Evolutionary conservation across 1,140 invertebrate species (phyloP).

Genomic region (Rhagoletis zephyria): DNA sequence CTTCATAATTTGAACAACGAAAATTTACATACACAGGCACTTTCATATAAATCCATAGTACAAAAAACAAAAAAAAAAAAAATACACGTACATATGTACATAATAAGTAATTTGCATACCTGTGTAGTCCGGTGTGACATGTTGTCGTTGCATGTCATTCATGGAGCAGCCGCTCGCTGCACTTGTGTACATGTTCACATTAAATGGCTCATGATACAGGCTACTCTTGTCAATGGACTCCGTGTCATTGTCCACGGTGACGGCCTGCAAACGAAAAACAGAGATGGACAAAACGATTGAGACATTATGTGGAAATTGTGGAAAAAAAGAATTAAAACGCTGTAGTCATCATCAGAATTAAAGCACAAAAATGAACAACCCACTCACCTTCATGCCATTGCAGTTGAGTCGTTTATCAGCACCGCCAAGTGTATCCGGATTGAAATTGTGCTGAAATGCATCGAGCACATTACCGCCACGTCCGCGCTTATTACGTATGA

Average conservation of each 20-base stretch:
- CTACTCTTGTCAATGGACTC: constrained; percentile 74
- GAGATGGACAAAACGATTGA: not conserved
- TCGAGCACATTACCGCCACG: constrained; percentile 75
- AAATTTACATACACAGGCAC: no score
- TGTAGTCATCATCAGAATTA: not conserved
- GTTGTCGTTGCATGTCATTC: constrained; percentile 73
- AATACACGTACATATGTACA: not conserved
- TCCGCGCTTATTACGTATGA: constrained; percentile 79
- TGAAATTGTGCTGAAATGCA: constrained; percentile 72
- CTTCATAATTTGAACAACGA: no score
- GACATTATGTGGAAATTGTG: not conserved
- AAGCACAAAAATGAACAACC: not conserved
- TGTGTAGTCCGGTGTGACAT: constrained; percentile 74
- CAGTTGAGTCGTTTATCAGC: constrained; percentile 73
- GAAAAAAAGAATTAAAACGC: not conserved
- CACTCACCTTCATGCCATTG: constrained; percentile 75
- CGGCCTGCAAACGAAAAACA: constrained; percentile 61
- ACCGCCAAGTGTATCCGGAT: constrained; percentile 71
- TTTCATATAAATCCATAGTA: no score
- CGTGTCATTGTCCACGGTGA: constrained; percentile 71
- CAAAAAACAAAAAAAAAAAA: not conserved
- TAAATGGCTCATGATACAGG: constrained; percentile 75
- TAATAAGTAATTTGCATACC: constrained; percentile 66
- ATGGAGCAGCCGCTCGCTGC: constrained; percentile 72
- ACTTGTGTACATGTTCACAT: constrained; percentile 74